phyloP scores from a whole-genome alignment of 2,113 vertebrate genomes.

The Trogon melanurus region DNA sequence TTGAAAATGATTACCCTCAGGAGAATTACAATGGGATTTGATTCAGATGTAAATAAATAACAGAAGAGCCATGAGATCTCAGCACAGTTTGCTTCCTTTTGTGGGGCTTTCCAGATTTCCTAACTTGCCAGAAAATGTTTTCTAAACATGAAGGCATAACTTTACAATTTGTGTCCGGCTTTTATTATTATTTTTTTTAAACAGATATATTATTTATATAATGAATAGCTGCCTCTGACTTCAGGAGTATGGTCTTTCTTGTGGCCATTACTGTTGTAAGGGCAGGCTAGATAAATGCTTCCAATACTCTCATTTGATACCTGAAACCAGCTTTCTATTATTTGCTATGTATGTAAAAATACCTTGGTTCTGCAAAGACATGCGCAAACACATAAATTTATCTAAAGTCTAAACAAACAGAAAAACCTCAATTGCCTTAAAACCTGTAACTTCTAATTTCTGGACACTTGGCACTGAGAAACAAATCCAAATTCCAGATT shows the following conservation, averaged over 20 bases:
- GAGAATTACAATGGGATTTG: constrained; percentile 39
- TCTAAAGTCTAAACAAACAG: background rate
- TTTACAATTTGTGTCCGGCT: background rate
- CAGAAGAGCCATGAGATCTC: constrained; percentile 42
- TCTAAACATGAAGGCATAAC: background rate
- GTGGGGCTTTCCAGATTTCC: background rate
- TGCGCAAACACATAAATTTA: background rate
- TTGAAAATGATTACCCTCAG: constrained; percentile 37
- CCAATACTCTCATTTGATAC: background rate
- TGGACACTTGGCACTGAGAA: background rate
- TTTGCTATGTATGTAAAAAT: background rate
- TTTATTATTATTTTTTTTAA: background rate
- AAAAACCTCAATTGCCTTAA: background rate
- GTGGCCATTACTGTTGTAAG: background rate
- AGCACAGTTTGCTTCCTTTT: constrained; percentile 5
- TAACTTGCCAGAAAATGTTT: constrained; percentile 20
- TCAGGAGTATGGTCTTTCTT: background rate
- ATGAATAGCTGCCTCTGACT: background rate
- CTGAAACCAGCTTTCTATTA: background rate
- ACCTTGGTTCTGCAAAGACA: background rate
- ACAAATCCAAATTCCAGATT: background rate
- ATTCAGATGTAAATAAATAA: constrained; percentile 63
- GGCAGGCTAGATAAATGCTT: background rate
- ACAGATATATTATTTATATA: background rate
- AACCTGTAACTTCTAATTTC: background rate